These are phyloP conservation scores for Drosophila picticornis DNA, from an alignment of 2,888 invertebrate genomes.

Conservation along the genomic window DNA sequence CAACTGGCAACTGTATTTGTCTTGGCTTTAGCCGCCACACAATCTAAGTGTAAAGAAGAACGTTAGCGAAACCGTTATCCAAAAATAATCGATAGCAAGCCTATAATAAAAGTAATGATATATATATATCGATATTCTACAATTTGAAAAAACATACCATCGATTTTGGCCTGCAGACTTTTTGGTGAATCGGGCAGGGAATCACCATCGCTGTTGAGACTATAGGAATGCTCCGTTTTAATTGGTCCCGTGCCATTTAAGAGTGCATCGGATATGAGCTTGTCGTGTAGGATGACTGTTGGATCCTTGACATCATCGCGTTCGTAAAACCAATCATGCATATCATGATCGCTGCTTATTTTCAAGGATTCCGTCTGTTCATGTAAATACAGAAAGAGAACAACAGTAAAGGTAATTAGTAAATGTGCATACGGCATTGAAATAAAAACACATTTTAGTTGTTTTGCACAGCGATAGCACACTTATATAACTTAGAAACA, in stretches of 20 bases:
- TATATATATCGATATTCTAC: conserved; percentile 27
- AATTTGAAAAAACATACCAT: conserved; percentile 86
- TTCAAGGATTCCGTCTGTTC: conserved; percentile 89
- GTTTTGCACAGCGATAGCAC: conserved; percentile 71
- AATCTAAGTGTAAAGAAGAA: conserved; percentile 21
- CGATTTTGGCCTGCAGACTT: conserved; percentile 89
- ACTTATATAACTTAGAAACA: conserved; percentile 73
- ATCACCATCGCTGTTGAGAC: conserved; percentile 90
- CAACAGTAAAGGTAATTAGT: conserved; percentile 63
- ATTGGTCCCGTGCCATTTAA: conserved; percentile 91
- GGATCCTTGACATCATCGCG: conserved; percentile 88
- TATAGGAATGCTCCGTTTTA: conserved; percentile 97
- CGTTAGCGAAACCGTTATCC: conserved; percentile 40
- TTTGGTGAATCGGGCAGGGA: conserved; percentile 89
- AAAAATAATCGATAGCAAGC: conserved; percentile 41
- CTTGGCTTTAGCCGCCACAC: conserved; percentile 36
- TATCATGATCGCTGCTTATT: conserved; percentile 88
- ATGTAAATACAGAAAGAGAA: conserved; percentile 65
- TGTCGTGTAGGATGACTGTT: conserved; percentile 93
- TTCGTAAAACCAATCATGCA: conserved; percentile 90
- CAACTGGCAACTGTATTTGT: conserved; percentile 76
- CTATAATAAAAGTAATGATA: not conserved
- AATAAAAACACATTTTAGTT: conserved; percentile 39
- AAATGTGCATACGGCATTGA: conserved; percentile 63
- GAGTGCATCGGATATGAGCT: conserved; percentile 89